Percentiles rank a stretch among this genome's conserved stretches.
Evolutionary conservation across 2,113 vertebrate species (phyloP).

Genomic region (Tetrax tetrax): DNA sequence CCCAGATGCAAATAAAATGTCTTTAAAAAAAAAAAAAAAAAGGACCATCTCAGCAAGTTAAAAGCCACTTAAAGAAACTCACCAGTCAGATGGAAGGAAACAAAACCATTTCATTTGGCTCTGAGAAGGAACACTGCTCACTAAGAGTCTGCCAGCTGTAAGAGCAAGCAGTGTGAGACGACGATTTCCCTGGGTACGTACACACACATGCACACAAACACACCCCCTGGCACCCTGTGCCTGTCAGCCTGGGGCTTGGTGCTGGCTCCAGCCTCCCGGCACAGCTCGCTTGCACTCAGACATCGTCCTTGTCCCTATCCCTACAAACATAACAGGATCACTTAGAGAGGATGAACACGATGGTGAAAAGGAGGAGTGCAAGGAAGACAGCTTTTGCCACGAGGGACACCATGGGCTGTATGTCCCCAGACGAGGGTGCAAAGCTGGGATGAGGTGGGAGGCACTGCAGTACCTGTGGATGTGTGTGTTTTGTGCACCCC

Average conservation of each 20-base stretch:
- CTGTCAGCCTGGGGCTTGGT: neutral
- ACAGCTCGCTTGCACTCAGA: neutral
- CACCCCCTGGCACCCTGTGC: neutral
- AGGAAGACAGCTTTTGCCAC: neutral
- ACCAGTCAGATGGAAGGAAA: neutral
- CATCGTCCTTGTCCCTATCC: neutral
- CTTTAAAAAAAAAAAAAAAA: neutral
- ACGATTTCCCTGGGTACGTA: accelerated
- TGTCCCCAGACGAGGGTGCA: too few relatives aligned
- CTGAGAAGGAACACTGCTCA: neutral
- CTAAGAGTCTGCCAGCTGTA: neutral
- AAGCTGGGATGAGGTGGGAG: neutral
- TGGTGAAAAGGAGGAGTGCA: neutral
- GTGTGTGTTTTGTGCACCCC: neutral
- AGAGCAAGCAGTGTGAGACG: neutral
- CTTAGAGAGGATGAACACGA: neutral
- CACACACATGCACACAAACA: too few relatives aligned
- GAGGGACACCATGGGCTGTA: neutral
- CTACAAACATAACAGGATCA: neutral
- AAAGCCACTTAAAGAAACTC: neutral
- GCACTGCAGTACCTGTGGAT: neutral
- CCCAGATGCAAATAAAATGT: neutral
- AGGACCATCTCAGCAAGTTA: neutral
- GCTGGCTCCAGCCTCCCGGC: neutral
- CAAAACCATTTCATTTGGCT: neutral